Evolutionary conservation across 64 coral and sea anemone species (phyloP).

Genomic region (Montipora cactus): DNA sequence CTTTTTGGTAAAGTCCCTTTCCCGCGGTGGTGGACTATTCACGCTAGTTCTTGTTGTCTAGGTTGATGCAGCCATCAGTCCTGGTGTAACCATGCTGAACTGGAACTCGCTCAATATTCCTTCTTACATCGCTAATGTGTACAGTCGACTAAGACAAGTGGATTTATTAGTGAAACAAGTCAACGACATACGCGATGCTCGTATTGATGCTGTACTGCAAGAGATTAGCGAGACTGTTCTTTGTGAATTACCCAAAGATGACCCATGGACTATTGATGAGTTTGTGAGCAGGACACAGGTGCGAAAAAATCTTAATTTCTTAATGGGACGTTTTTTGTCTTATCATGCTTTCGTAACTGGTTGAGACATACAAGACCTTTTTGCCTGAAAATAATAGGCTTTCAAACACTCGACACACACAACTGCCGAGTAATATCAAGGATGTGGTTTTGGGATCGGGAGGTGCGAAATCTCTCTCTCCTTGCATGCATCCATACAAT

Average conservation of each 20-base stretch:
- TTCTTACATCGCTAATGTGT: slow-evolving; percentile 82
- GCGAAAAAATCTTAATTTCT: not conserved
- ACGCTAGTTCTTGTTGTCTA: not conserved
- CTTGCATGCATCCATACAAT: too few relatives aligned
- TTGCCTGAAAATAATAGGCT: too few relatives aligned
- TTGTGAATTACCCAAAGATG: slow-evolving; percentile 77
- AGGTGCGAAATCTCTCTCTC: too few relatives aligned
- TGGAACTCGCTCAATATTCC: slow-evolving; percentile 95
- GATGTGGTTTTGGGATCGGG: too few relatives aligned
- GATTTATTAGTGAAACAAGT: slow-evolving; percentile 91
- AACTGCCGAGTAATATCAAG: too few relatives aligned
- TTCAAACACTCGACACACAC: too few relatives aligned
- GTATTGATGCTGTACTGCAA: slow-evolving; percentile 84
- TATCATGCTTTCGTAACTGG: not conserved
- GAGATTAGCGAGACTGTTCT: slow-evolving; percentile 88
- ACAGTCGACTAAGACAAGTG: slow-evolving; percentile 79
- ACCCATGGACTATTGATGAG: slow-evolving; percentile 85
- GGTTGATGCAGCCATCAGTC: slow-evolving; percentile 92
- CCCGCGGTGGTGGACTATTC: too few relatives aligned
- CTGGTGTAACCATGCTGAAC: slow-evolving; percentile 86
- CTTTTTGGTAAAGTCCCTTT: too few relatives aligned
- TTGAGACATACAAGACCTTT: too few relatives aligned
- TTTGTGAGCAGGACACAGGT: slow-evolving; percentile 84
- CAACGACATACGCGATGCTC: slow-evolving; percentile 91
- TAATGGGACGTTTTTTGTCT: not conserved